Evolutionary conservation across 2,797 vertebrate species (phyloP).

Genomic region (Xyrichtys novacula): DNA sequence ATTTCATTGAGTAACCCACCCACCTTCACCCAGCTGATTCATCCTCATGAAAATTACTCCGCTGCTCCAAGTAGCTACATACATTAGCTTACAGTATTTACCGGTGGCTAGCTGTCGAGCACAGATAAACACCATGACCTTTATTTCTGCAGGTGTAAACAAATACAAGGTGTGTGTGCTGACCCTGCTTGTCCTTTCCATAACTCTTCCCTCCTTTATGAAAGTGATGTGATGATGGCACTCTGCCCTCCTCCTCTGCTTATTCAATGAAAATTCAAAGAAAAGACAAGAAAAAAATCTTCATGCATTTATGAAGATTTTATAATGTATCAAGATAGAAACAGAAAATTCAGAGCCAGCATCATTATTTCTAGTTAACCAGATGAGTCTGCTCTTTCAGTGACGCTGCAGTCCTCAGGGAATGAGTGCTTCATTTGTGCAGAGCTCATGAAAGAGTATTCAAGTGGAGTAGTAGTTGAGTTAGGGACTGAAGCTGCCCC

Average conservation of each 20-base stretch:
- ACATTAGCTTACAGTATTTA: constrained; percentile 29
- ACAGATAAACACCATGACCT: constrained; percentile 6
- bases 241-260: neutral
- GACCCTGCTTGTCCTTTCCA: neutral
- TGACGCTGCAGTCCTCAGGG: neutral
- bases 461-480: constrained; percentile 16
- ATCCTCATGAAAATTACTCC: constrained; percentile 22
- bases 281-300: neutral
- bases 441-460: constrained; percentile 18
- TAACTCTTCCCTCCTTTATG: neutral
- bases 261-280: neutral
- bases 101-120: constrained; percentile 12
- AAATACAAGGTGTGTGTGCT: neutral
- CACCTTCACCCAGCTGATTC: constrained; percentile 40
- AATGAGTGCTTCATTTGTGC: constrained; percentile 1
- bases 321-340: neutral
- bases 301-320: neutral
- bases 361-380: constrained; percentile 25
- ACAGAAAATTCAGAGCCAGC: neutral
- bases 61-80: constrained; percentile 23
- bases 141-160: constrained; percentile 1
- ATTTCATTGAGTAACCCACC: constrained; percentile 34
- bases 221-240: neutral
- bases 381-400: constrained; percentile 4
- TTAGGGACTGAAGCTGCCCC: constrained; percentile 34